Evolutionary conservation across 2,797 vertebrate species (phyloP).

Genomic region (Fundulus diaphanus): DNA sequence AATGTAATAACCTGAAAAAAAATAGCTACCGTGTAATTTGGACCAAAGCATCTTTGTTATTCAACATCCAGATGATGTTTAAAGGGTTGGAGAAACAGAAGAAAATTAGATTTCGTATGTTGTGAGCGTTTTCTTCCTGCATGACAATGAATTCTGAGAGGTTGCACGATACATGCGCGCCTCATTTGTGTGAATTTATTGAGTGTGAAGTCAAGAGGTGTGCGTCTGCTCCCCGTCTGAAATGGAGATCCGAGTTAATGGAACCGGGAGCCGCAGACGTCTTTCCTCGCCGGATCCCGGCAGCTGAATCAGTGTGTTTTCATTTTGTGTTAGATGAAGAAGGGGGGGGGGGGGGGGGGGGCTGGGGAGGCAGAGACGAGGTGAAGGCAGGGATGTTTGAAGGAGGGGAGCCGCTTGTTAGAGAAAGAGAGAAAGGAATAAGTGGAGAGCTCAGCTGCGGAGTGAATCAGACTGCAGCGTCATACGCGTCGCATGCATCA

Average conservation of each 20-base stretch:
- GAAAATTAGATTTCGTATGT: not conserved
- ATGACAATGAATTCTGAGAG: not conserved
- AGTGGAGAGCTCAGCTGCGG: constrained; percentile 40
- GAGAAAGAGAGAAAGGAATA: constrained; percentile 30
- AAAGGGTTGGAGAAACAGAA: not conserved
- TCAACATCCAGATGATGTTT: not conserved
- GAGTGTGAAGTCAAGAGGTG: constrained; percentile 20
- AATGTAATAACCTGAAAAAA: not conserved
- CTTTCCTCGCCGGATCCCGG: constrained; percentile 24
- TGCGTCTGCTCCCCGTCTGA: constrained; percentile 23
- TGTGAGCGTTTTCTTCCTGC: not conserved
- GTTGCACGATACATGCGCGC: constrained; percentile 3
- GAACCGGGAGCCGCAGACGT: constrained; percentile 24
- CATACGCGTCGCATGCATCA: constrained; percentile 31
- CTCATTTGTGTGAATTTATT: constrained; percentile 17
- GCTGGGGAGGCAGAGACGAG: constrained; percentile 17
- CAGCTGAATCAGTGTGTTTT: constrained; percentile 42
- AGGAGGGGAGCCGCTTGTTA: constrained; percentile 62
- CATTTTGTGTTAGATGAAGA: constrained; percentile 46
- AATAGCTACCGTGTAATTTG: not conserved
- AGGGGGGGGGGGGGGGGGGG: constrained; percentile 28
- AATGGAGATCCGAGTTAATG: constrained; percentile 51
- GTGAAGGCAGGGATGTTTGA: constrained; percentile 28
- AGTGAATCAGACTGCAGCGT: constrained; percentile 1
- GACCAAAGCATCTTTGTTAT: not conserved